A percentile compares a stretch with the other conserved stretches of the same genome.
Evolutionary conservation across 2,888 invertebrate genomes (phyloP).

Genomic region (Thysanoteuthis rhombus): DNA sequence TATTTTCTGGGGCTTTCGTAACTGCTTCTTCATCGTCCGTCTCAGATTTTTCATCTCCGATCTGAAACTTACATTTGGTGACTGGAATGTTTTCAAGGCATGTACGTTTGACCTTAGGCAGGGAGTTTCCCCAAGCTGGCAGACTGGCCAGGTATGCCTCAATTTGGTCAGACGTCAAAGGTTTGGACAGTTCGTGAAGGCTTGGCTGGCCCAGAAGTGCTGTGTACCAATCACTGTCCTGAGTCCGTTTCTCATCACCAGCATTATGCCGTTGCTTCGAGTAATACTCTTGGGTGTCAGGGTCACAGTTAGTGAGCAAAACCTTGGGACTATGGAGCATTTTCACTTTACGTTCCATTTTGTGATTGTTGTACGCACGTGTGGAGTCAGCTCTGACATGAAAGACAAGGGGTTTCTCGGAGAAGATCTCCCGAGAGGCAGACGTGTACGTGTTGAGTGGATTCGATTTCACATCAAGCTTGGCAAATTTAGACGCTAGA

Average conservation of each 20-base stretch:
- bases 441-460: background rate
- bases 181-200: constrained; percentile 46
- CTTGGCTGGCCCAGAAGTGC: background rate
- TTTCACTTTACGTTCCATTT: background rate
- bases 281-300: constrained; percentile 38
- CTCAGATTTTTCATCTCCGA: constrained; percentile 41
- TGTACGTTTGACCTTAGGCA: constrained; percentile 34
- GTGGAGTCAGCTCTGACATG: background rate
- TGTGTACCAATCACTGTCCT: background rate
- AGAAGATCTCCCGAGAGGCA: constrained; percentile 26
- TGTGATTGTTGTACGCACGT: background rate
- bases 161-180: constrained; percentile 55
- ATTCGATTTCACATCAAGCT: constrained; percentile 14
- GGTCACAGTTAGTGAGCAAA: constrained; percentile 46
- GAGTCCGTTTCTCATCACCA: background rate
- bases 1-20: background rate
- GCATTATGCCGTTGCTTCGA: background rate
- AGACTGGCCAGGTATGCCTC: constrained; percentile 57
- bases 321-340: constrained; percentile 53
- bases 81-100: constrained; percentile 35
- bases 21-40: background rate
- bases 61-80: constrained; percentile 53
- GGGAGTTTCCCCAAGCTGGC: constrained; percentile 36
- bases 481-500: constrained; percentile 21
- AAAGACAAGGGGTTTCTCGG: constrained; percentile 32